These are phyloP conservation scores for Hestina assimilis DNA, from an alignment of 1,140 invertebrate genomes.

Conservation along the genomic window DNA sequence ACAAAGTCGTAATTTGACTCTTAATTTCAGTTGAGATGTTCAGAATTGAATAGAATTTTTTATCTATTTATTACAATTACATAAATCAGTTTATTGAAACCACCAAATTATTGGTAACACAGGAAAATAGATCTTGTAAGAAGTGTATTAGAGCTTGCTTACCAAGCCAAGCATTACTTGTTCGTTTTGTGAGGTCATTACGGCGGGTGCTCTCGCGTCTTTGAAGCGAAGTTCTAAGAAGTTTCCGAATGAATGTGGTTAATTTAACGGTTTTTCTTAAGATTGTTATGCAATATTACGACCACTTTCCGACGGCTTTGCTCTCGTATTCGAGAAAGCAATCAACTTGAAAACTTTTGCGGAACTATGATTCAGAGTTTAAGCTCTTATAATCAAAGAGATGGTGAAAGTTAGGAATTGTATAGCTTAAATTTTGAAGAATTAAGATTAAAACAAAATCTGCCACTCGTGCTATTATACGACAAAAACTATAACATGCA, in stretches of 20 bases:
- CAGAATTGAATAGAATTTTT: not conserved
- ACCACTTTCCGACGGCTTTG: constrained; percentile 9
- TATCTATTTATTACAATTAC: not conserved
- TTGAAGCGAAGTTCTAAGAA: constrained; percentile 49
- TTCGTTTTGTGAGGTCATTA: constrained; percentile 41
- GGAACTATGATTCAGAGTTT: not conserved
- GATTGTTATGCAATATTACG: constrained; percentile 48
- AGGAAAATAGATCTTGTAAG: not conserved
- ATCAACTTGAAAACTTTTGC: constrained; percentile 16
- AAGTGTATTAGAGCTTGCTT: not conserved
- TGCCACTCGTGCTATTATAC: too few species aligned
- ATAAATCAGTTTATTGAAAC: not conserved
- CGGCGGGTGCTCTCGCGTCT: constrained; percentile 33
- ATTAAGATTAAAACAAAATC: too few species aligned
- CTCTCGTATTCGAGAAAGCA: constrained; percentile 13
- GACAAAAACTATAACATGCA: too few species aligned
- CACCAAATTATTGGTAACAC: not conserved
- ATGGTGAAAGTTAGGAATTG: not conserved
- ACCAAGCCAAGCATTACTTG: not conserved
- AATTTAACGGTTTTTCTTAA: constrained; percentile 55
- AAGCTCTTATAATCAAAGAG: not conserved
- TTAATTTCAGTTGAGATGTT: not conserved
- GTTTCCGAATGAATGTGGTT: constrained; percentile 57
- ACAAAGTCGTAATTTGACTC: too few species aligned
- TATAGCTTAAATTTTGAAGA: too few species aligned